Base-by-base conservation (phyloP, 2,113 vertebrate genomes). In the Microtus pennsylvanicus region DNA sequence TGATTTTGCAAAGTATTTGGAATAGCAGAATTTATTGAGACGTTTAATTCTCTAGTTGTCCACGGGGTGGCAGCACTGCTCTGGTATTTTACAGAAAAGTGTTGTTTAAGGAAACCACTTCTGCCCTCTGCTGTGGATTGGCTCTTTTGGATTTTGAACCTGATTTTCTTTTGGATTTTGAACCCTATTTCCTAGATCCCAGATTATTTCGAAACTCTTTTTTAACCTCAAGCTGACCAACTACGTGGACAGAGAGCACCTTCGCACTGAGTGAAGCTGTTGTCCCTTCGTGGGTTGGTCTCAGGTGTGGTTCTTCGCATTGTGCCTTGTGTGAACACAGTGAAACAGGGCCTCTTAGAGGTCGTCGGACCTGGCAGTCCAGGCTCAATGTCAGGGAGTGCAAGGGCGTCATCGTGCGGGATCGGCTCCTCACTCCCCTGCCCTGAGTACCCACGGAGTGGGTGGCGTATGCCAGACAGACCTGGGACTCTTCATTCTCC, bases 51-150 rank as follows among this genome's bases (percentile, higher is more conserved):
- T 65, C 55, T 47, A 75, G 30, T 69, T 75, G 81, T 87, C 94
- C 95, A 96, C 74, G 2, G 3, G 89, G 50, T 91, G 95, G 94
- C 97, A 98, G 94, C 96, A 96, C 61, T 0, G 17, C 8, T 7
- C 0, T 16, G 38, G 4, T 87, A 19, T 72, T 81, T 72, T 76
- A 30, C 58, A 26, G 76, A 24, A 24, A 70, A 24, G 2, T 28
- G 0, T 9, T 7, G 47, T 42, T 50, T 77, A 58, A 55, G 55
- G 13, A 47, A 28, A 14, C 35, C n/a, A 28, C 81, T 83, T 83
- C 6, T 1, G 7, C 21, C 80, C 55, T 61, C 55, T 38, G 80
- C 6, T n/a, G 21, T 24, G 28, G 35, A 82, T 12, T 0, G 19
- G 78, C 22, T 82, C 24, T 22, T 82, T 61, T 61, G 52, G 33